Evolutionary conservation across 2,797 vertebrate genomes (phyloP), one percentile per base, ranked within the genome.

Genomic region (Echiichthys vipera): DNA sequence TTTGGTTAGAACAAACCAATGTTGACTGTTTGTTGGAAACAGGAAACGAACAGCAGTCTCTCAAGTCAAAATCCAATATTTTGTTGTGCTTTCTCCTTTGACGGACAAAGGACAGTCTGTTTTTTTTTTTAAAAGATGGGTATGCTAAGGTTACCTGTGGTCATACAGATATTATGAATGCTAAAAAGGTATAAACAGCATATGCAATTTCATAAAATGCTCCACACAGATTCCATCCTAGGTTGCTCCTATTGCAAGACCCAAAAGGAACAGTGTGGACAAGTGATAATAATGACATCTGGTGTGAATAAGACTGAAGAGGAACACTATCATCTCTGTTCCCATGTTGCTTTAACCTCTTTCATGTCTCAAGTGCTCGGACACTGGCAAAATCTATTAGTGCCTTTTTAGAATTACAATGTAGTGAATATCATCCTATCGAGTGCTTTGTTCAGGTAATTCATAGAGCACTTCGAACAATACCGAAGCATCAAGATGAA

Each of bases 381-480:
- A 89, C 81, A 88, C 80, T 87, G 91, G 71, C 85, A 79, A 91
- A 92, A 93, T 93, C 88, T 93, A 93, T 94, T 94, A 91, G 84
- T 72, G 56, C 42, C 65, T 81, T 86, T 90, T 92, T 83, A 86
- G 81, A 84, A 86, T 84, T 68, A 90, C 92, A 94, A 93, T 92
- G 83, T 65, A 34, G 22, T 32, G 71, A 87, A 90, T 87, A 83
- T 89, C 84, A 71, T 70, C 87, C 87, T 84, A 85, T 93, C 91
- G 85, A 87, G 88, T 91, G 85, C 93, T 94, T 93, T 94, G 93
- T 94, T 92, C 81, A 54, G 84, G 83, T 94, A 90, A 94, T 94
- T 93, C 81, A 65, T 71, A 50, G 86, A 91, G 80, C 90, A 81
- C 81, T 89, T 92, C 30, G 68, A 90, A 88, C 88, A 90, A 91